Evolutionary conservation across 2,113 vertebrate genomes (phyloP), one percentile per base, ranked within the genome.

Genomic region (Entomyzon cyanotis): DNA sequence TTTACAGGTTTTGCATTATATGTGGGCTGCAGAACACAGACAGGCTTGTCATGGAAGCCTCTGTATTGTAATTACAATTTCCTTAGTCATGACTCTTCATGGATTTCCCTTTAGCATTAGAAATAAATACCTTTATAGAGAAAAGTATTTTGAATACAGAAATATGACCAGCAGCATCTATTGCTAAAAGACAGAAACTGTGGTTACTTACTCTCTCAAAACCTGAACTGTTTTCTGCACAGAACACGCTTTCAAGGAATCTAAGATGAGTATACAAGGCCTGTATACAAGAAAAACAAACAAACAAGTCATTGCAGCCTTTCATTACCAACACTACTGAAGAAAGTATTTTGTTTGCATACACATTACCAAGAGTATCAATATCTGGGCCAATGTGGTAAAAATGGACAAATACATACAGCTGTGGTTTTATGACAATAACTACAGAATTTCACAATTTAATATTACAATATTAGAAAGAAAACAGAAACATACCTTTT

Each of bases 241-340:
- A 44, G 98, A 98, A 90, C 98, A 98, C 24, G 98, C 97, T 97
- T 99, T 99, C 84, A 99, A 97, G 78, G 99, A 99, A 95, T 99
- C 99, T 89, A 99, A 98, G 93, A 99, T 98, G 33, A 99, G 99
- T 97, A 99, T 99, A 67, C 99, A 99, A 31, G 99, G 99, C 94
- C 99, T 99, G 91, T 42, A 93, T 49, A 95, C 27, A 96, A 81
- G 19, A 96, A 90, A 59, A 92, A 87, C 44, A 86, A 49, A 92
- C 20, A 37, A 89, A 69, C 55, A 94, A 47, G 83, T 69, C 7
- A 88, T 5, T 59, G 58, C 41, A 75, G 44, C 41, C 49, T 58
- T 89, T 55, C 53, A 73, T 39, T 62, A 83, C 23, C 12, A 91
- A 86, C 16, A 44, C 12, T 41, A 73, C 7, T 23, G 21, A 83